Conservation (phyloP, 2,113 vertebrate species). For the Oreochromis spilurus region DNA sequence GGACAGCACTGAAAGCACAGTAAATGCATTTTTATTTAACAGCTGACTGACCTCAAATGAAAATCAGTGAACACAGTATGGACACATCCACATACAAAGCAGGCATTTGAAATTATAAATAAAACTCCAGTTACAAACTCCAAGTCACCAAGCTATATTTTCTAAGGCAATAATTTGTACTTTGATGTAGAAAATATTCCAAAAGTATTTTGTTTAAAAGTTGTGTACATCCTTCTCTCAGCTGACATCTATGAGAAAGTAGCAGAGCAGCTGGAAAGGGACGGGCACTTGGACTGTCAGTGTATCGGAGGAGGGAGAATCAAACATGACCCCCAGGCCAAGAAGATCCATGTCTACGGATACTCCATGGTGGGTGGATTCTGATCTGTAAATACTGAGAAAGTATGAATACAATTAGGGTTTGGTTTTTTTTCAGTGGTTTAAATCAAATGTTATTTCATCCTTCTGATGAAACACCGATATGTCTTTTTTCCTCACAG, state of each 20-base stretch:
- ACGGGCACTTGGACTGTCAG: conserved; percentile 77
- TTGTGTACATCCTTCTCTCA: neutral
- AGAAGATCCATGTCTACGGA: conserved; percentile 89
- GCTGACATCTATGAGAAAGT: conserved; percentile 88
- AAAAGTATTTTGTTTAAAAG: neutral
- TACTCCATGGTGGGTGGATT: conserved; percentile 84
- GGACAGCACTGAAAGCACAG: neutral
- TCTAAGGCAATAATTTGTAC: neutral
- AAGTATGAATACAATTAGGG: neutral
- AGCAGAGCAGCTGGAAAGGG: conserved; percentile 75
- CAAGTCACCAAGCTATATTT: neutral
- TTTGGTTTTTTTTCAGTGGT: fast-evolving
- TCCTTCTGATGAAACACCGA: neutral
- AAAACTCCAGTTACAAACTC: neutral
- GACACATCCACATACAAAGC: neutral
- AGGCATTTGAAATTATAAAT: neutral
- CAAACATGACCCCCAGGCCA: conserved; percentile 74
- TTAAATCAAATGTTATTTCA: neutral
- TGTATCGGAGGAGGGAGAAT: conserved; percentile 89
- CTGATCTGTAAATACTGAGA: neutral
- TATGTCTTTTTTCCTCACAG: conserved; percentile 56
- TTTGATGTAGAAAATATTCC: neutral
- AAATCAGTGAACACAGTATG: neutral
- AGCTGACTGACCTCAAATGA: neutral
- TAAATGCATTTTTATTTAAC: neutral